phyloP scores from a whole-genome alignment of 2,797 vertebrate species.

The Hapalemur alaotrensis region DNA sequence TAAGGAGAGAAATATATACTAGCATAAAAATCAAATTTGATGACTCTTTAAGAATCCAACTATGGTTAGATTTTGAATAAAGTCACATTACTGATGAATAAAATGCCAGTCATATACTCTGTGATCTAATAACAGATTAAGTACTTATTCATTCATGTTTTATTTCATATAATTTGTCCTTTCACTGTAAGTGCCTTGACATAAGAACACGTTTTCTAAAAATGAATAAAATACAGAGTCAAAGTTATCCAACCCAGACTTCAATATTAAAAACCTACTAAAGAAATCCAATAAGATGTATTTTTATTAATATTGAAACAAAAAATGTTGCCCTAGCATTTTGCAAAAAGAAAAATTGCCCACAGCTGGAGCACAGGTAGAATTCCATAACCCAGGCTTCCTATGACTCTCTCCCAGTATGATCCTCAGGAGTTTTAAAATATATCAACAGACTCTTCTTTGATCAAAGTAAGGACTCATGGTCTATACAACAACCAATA shows the following conservation, averaged over 20 bases:
- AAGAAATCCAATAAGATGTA: background rate
- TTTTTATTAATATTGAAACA: background rate
- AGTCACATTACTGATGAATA: background rate
- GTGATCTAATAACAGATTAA: background rate
- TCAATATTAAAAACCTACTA: conserved; percentile 10
- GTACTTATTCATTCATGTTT: background rate
- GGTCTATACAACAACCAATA: background rate
- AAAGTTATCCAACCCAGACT: background rate
- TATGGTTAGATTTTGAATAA: background rate
- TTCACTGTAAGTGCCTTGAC: background rate
- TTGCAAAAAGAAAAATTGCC: background rate
- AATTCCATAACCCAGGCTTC: background rate
- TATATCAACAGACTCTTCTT: background rate
- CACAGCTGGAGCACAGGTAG: background rate
- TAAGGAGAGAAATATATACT: background rate
- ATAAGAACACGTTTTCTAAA: conserved; percentile 1
- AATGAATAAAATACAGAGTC: conserved; percentile 26
- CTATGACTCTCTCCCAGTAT: background rate
- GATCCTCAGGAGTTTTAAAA: background rate
- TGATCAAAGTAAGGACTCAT: background rate
- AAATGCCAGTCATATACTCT: background rate
- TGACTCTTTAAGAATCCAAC: background rate
- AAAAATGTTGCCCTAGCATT: background rate
- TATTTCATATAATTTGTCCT: background rate
- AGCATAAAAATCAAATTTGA: background rate